Base-by-base conservation (phyloP, 1,140 invertebrate genomes). In the Tribolium madens region DNA sequence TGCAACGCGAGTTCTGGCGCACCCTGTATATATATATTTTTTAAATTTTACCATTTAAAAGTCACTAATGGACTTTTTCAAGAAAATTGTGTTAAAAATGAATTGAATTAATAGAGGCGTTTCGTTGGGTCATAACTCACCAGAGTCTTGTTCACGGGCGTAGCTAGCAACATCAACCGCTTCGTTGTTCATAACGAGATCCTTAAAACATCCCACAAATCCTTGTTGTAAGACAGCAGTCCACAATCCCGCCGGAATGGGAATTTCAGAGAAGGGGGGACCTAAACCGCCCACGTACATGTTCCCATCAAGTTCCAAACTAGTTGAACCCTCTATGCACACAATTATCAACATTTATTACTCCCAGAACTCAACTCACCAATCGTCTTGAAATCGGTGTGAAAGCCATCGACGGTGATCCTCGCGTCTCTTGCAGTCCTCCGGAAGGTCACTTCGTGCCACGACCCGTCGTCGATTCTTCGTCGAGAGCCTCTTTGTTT, bases 131-230 rank as follows among this genome's bases (percentile, higher is more conserved):
- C 1, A 71, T 71, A 71, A 71, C 78, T 89, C 87, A 95, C 95
- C 95, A 33, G 92, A 94, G 87, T 97, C 95, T 87, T 98, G 97
- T 80, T 96, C 93, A 77, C 94, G 89, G 5, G 96, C 96, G 85
- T 93, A 96, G 18, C 92, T 91, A 9, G 95, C 94, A 72, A 99
- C 91, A 86, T 99, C 97, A 70, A 98, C 91, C 10, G 94, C 91
- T 79, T 96, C 93, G n/a, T 95, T 95, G 87, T 98, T 97, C 81
- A 99, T 89, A 78, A 96, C 91, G 78, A 99, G 88, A 86, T 99
- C 97, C 82, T 96, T 91, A 83, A 99, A 90, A 85, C 98, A 99
- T 1, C 98, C 98, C 0, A 98, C 95, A 84, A 95, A 99, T 9
- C 98, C 98, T 82, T 95, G 92, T 69, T 93, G 90, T 15, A 98